Evolutionary conservation across 2,888 invertebrate species (phyloP).

Genomic region (Chesias legatella): DNA sequence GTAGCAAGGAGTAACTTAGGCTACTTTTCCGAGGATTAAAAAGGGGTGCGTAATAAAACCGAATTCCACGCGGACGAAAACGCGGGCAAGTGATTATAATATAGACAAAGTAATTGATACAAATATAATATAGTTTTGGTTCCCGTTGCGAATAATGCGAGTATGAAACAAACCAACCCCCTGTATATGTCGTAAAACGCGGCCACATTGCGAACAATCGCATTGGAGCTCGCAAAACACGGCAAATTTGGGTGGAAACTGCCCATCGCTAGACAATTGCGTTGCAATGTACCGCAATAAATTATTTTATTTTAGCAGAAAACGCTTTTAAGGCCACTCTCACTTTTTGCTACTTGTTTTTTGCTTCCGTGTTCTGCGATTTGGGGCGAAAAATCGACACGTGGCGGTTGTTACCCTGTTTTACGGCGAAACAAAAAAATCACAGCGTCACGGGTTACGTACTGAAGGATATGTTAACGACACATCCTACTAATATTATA

Average conservation of each 20-base stretch:
- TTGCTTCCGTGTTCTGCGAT: conserved; percentile 50
- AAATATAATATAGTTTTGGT: no score
- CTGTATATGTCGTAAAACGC: conserved; percentile 29
- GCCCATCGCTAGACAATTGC: conserved; percentile 45
- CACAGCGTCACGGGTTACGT: conserved; percentile 24
- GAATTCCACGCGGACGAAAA: no score
- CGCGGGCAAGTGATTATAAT: no score
- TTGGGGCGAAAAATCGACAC: conserved; percentile 57
- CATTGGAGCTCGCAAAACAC: conserved; percentile 41
- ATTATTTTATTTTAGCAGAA: conserved; percentile 57
- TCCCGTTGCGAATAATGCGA: not conserved
- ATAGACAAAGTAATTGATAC: no score
- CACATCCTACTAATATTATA: no score
- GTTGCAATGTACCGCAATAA: conserved; percentile 53
- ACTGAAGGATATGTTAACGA: conserved; percentile 8
- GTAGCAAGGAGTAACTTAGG: no score
- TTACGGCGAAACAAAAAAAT: conserved; percentile 21
- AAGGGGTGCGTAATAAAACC: no score
- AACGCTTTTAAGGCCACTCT: conserved; percentile 56
- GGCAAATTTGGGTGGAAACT: conserved; percentile 40
- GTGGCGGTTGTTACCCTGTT: conserved; percentile 55
- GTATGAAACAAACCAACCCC: conserved; percentile 20
- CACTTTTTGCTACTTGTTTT: conserved; percentile 65
- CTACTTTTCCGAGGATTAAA: no score
- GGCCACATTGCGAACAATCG: conserved; percentile 36